phyloP scores from a whole-genome alignment of 2,113 vertebrate genomes.

The Chaetura pelagica region DNA sequence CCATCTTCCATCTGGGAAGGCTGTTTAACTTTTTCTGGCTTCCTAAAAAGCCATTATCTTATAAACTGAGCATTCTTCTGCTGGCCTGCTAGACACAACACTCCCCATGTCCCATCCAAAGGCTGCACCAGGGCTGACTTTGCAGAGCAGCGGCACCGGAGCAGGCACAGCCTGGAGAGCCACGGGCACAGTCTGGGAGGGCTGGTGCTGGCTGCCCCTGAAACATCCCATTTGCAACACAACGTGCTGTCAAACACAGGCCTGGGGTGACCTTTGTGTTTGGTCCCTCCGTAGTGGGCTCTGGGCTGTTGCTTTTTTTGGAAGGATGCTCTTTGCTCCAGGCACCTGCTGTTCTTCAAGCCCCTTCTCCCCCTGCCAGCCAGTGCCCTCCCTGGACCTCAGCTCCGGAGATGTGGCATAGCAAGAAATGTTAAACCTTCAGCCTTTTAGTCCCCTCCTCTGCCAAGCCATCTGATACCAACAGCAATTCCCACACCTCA shows the following conservation, averaged over 20 bases:
- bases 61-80: constrained; percentile 52
- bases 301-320: not conserved
- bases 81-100: constrained; percentile 59
- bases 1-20: constrained; percentile 15
- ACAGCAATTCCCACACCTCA: not conserved
- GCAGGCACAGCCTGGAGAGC: not conserved
- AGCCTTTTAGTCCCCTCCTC: not conserved
- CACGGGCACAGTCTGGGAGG: not conserved
- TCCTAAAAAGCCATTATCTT: constrained; percentile 53
- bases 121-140: not conserved
- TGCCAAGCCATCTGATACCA: not conserved
- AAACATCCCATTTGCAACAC: accelerated
- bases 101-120: not conserved
- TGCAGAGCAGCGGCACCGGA: not conserved
- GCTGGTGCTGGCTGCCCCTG: not conserved
- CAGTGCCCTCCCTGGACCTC: too few relatives aligned
- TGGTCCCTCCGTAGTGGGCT: not conserved
- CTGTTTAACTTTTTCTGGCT: constrained; percentile 53
- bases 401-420: not conserved
- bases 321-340: not conserved
- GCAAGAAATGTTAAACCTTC: not conserved
- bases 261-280: accelerated
- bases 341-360: not conserved
- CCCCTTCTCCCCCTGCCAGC: not conserved
- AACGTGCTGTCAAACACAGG: accelerated